Evolutionary conservation across 1,140 invertebrate genomes (phyloP).

Genomic region (Leptopilina boulardi): DNA sequence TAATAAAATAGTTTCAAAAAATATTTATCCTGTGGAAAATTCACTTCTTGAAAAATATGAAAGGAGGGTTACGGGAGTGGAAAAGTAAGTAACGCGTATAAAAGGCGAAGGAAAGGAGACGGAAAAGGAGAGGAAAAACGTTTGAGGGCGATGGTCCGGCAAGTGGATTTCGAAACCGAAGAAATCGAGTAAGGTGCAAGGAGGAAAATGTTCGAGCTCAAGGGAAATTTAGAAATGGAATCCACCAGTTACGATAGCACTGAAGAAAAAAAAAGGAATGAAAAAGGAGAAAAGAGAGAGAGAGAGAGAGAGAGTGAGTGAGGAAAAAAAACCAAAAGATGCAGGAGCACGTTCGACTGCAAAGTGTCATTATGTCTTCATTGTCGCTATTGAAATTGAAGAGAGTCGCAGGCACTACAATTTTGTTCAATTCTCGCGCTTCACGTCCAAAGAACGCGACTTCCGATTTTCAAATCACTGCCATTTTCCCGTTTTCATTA

Average conservation of each 20-base stretch:
- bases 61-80: not conserved
- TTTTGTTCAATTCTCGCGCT: slow-evolving; percentile 15
- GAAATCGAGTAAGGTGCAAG: not conserved
- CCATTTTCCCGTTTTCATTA: slow-evolving; percentile 16
- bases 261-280: not conserved
- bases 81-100: slow-evolving; percentile 16
- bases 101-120: slow-evolving; percentile 5
- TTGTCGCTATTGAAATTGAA: slow-evolving; percentile 28
- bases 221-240: slow-evolving; percentile 32
- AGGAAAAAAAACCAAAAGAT: not conserved
- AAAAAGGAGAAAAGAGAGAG: not conserved
- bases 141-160: slow-evolving; percentile 28
- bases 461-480: slow-evolving; percentile 26
- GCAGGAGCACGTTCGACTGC: slow-evolving; percentile 20
- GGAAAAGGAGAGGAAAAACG: not conserved
- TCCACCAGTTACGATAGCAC: slow-evolving; percentile 17
- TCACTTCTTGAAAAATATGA: slow-evolving; percentile 4
- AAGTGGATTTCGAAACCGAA: slow-evolving; percentile 25
- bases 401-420: slow-evolving; percentile 16
- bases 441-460: slow-evolving; percentile 11
- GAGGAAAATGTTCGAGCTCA: slow-evolving; percentile 29
- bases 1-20: not conserved
- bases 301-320: not conserved
- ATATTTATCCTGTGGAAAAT: slow-evolving; percentile 21
- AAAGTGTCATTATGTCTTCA: slow-evolving; percentile 32